A percentile compares a stretch with the other conserved stretches of the same genome.
phyloP scores from a whole-genome alignment of 1,140 invertebrate genomes.

The Euwallacea fornicatus region DNA sequence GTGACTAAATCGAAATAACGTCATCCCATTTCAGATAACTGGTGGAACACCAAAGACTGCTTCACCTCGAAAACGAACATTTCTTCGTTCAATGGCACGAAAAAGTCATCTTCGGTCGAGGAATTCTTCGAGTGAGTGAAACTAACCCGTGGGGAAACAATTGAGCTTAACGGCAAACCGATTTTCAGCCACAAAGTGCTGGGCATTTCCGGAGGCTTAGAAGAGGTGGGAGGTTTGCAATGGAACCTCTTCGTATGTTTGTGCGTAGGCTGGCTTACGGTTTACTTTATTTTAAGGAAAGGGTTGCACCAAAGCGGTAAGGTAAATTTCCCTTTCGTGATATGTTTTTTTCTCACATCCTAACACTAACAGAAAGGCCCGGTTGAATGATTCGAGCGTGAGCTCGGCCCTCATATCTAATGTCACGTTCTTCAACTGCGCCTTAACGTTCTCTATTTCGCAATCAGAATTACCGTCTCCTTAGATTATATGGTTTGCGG shows the following conservation, averaged over 20 bases:
- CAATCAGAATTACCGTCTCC: slow-evolving; percentile 56
- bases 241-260: slow-evolving; percentile 71
- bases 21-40: slow-evolving; percentile 54
- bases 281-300: slow-evolving; percentile 70
- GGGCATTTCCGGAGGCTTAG: slow-evolving; percentile 62
- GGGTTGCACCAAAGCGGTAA: slow-evolving; percentile 77
- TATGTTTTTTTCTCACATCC: background rate
- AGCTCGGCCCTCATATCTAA: no score
- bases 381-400: no score
- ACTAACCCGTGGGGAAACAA: background rate
- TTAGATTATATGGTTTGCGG: slow-evolving; percentile 71
- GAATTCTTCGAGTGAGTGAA: slow-evolving; percentile 69
- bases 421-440: no score
- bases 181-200: slow-evolving; percentile 57
- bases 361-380: background rate
- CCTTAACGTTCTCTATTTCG: slow-evolving; percentile 41
- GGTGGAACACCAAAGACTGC: slow-evolving; percentile 61
- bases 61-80: slow-evolving; percentile 31
- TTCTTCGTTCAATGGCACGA: slow-evolving; percentile 25
- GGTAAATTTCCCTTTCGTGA: slow-evolving; percentile 51
- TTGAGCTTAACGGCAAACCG: background rate
- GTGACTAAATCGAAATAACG: no score
- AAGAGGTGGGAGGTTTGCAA: slow-evolving; percentile 67
- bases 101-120: slow-evolving; percentile 60
- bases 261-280: slow-evolving; percentile 69